Evolutionary conservation across 2,888 invertebrate species (phyloP), one percentile per base, ranked within the genome.

Genomic region (Drosophila subsilvestris): DNA sequence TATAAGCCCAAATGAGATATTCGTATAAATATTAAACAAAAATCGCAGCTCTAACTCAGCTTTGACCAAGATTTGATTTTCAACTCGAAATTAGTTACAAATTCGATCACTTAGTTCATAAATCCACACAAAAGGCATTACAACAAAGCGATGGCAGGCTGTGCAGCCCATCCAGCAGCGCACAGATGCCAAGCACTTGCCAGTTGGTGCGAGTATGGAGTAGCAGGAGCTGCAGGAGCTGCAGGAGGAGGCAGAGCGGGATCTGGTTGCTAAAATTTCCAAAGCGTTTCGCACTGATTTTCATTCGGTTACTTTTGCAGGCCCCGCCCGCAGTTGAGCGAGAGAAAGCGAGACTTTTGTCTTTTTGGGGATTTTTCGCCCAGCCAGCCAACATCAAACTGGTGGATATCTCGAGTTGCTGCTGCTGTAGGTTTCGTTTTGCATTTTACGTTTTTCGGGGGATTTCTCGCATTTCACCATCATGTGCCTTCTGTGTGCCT

Each of bases 241-340:
- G 65, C 63, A 55, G 37, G 14, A n/a, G 14, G 6, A 37, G 2
- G 37, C 29, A 45, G 32, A 45, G 49, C 49, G 50, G 50, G 37
- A 25, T 55, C 50, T 55, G 67, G 51, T 63, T 81, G 80, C 55
- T 73, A 57, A 74, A 74, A 87, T 79, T 84, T 75, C 70, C 45
- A 57, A 81, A 85, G 71, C 68, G 72, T 53, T 81, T 82, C 47
- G 56, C 82, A 80, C 68, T 67, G 82, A 86, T 82, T 82, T 80
- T 84, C 77, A 86, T 84, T 84, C 49, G 50, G 79, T 74, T 79
- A 79, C 79, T 62, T 61, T 70, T 69, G 57, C 57, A 54, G 56
- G 49, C 57, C 12, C 29, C 12, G 12, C 51, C 43, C 45, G 59
- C 61, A 59, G 58, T 60, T 48, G 32, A 12, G 32, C 32, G 12